Evolutionary conservation across 2,113 vertebrate genomes (phyloP).

Genomic region (Onychorhynchus coronatus): DNA sequence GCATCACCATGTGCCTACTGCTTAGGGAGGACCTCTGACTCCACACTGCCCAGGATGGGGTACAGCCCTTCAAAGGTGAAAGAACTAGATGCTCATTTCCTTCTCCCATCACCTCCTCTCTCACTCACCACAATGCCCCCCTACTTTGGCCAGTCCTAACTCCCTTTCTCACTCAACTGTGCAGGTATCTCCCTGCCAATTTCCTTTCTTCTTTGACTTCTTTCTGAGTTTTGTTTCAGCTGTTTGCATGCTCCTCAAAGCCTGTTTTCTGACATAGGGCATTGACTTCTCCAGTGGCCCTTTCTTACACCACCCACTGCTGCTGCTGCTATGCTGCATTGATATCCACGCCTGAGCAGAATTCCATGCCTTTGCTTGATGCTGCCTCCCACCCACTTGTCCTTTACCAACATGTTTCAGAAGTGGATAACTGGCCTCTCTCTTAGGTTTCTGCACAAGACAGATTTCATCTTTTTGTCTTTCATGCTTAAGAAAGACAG

Average conservation of each 20-base stretch:
- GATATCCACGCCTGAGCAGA: accelerated
- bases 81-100: not conserved
- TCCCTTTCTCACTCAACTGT: not conserved
- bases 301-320: not conserved
- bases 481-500: not conserved
- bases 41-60: accelerated
- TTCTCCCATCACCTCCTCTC: not conserved
- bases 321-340: not conserved
- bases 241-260: not conserved
- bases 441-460: not conserved
- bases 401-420: not conserved
- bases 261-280: not conserved
- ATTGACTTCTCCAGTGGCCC: not conserved
- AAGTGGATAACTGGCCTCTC: not conserved
- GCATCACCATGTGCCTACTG: not conserved
- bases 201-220: not conserved
- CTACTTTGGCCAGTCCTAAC: not conserved
- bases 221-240: not conserved
- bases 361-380: not conserved
- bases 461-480: not conserved
- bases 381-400: not conserved
- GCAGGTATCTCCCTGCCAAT: not conserved
- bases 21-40: accelerated
- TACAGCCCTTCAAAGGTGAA: not conserved
- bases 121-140: not conserved